Evolutionary conservation across 2,888 invertebrate genomes (phyloP).

Genomic region (Chalcis sispes): DNA sequence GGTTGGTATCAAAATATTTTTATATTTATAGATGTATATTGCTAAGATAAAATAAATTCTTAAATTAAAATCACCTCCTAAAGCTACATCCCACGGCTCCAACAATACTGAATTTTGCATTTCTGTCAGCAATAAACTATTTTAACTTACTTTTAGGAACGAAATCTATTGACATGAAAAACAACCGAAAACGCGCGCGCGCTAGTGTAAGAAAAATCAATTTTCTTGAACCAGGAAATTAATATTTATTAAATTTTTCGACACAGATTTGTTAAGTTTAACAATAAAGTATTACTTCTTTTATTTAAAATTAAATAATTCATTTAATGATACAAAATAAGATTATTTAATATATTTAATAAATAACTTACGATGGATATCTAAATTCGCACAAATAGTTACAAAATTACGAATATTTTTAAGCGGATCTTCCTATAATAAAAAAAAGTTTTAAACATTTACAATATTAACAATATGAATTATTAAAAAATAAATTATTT

Average conservation of each 20-base stretch:
- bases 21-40: background rate
- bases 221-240: background rate
- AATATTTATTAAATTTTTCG: background rate
- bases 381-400: conserved; percentile 61
- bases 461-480: background rate
- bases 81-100: conserved; percentile 39
- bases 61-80: conserved; percentile 62
- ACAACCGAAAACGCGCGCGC: conserved; percentile 36
- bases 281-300: background rate
- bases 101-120: conserved; percentile 46
- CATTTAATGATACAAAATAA: background rate
- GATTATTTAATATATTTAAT: background rate
- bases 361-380: conserved; percentile 61
- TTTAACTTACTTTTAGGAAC: background rate
- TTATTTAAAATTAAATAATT: background rate
- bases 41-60: background rate
- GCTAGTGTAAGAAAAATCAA: background rate
- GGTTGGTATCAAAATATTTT: background rate
- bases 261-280: background rate
- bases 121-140: background rate
- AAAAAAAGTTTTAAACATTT: background rate
- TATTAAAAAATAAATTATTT: background rate
- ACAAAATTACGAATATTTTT: conserved; percentile 56
- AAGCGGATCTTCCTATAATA: conserved; percentile 56
- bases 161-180: conserved; percentile 20